A percentile compares a stretch with the other conserved stretches of the same genome.
These are phyloP conservation scores for Chrysolophus pictus DNA, from an alignment of 2,797 vertebrate genomes.

Conservation along the genomic window DNA sequence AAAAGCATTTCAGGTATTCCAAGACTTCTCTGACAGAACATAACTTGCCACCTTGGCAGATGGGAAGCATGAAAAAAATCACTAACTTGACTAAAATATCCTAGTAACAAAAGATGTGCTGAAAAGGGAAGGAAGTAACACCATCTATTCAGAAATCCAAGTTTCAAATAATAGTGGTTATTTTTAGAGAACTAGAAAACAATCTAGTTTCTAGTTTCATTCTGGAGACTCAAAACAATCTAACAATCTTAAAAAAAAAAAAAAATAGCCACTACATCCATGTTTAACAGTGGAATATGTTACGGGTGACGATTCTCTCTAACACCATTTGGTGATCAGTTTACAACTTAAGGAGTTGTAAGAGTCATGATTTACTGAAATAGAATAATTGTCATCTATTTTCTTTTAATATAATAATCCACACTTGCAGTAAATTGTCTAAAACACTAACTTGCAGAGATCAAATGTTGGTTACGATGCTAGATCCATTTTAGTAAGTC, in stretches of 20 bases:
- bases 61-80: slow-evolving; percentile 7
- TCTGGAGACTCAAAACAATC: no score
- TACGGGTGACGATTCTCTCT: neutral
- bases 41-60: slow-evolving; percentile 39
- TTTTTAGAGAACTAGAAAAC: neutral
- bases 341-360: neutral
- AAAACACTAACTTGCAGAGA: neutral
- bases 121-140: neutral
- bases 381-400: neutral
- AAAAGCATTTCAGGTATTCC: slow-evolving; percentile 7
- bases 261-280: neutral
- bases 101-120: slow-evolving; percentile 41
- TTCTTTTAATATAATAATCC: neutral
- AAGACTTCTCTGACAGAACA: slow-evolving; percentile 45
- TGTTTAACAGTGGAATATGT: neutral
- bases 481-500: neutral
- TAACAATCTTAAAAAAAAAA: no score
- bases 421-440: neutral
- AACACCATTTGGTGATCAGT: neutral
- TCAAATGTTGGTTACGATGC: neutral
- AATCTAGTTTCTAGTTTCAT: no score
- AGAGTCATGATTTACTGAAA: neutral
- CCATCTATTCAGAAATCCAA: neutral
- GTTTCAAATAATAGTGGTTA: neutral
- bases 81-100: slow-evolving; percentile 47